Evolutionary conservation across 2,113 vertebrate genomes (phyloP).

Genomic region (Oncorhynchus keta): DNA sequence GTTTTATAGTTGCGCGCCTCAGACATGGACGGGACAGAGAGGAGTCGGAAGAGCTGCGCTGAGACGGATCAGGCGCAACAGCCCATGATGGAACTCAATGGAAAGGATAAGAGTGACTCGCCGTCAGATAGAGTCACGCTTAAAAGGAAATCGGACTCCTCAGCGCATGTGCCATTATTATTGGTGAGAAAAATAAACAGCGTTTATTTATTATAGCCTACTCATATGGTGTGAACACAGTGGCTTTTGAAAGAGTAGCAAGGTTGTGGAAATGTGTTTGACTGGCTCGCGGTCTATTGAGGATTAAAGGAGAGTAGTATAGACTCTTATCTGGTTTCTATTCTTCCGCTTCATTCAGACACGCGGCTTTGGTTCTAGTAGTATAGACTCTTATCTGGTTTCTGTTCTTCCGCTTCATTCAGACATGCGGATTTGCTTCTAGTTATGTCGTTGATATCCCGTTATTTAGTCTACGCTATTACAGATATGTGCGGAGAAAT

Average conservation of each 20-base stretch:
- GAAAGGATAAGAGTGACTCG: constrained; percentile 46
- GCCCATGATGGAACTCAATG: constrained; percentile 56
- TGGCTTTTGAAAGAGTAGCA: not conserved
- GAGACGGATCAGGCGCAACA: constrained; percentile 35
- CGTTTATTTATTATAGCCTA: constrained; percentile 6
- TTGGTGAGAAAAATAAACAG: constrained; percentile 72
- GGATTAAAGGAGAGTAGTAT: too few relatives aligned
- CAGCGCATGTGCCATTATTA: constrained; percentile 90
- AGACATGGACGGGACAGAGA: constrained; percentile 63
- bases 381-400: too few relatives aligned
- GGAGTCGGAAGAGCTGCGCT: constrained; percentile 47
- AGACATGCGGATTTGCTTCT: not conserved
- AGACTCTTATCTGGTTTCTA: too few relatives aligned
- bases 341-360: too few relatives aligned
- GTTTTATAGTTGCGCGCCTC: constrained; percentile 33
- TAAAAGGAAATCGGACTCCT: constrained; percentile 86
- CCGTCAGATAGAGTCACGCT: constrained; percentile 76
- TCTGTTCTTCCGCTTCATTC: too few relatives aligned
- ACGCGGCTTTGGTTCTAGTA: too few relatives aligned
- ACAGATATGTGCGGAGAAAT: too few relatives aligned
- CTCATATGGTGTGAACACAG: not conserved
- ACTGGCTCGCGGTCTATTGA: too few relatives aligned
- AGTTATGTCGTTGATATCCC: not conserved
- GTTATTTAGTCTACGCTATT: not conserved
- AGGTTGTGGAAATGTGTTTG: too few relatives aligned